Conservation (phyloP, 2,113 vertebrate genomes). For the Scalopus aquaticus region DNA sequence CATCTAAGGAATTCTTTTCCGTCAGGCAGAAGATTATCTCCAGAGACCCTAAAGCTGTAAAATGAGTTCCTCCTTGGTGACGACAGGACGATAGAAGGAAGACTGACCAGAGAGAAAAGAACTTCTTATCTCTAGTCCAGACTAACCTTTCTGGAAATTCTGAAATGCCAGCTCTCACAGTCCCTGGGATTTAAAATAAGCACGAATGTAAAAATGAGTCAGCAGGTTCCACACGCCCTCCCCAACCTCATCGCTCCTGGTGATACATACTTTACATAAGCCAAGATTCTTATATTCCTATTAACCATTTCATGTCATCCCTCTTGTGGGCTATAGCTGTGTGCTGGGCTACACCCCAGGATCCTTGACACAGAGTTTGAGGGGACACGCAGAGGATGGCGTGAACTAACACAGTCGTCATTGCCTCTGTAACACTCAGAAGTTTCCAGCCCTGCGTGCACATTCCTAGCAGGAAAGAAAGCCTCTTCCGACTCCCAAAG, state of each 20-base stretch:
- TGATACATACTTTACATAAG: conserved; percentile 28
- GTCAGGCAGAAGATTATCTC: conserved; percentile 28
- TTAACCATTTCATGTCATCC: conserved; percentile 32
- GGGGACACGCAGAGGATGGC: background rate
- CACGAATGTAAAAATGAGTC: conserved; percentile 41
- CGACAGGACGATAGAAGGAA: background rate
- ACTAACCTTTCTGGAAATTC: conserved; percentile 58
- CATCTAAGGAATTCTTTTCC: conserved; percentile 57
- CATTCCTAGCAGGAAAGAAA: background rate
- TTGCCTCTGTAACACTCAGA: background rate
- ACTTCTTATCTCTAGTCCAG: conserved; percentile 66
- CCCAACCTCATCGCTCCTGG: background rate
- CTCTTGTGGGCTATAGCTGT: no score
- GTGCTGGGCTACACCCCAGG: background rate
- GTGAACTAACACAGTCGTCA: background rate
- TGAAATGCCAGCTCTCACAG: background rate
- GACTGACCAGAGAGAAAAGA: background rate
- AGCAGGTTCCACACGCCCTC: background rate
- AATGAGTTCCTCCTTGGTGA: conserved; percentile 24
- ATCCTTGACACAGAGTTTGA: background rate
- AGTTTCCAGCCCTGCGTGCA: background rate
- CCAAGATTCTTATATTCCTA: background rate
- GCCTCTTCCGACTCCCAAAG: background rate
- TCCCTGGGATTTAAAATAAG: conserved; percentile 32
- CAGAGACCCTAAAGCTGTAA: conserved; percentile 18